Base-by-base conservation (phyloP, 2,113 vertebrate species). In the Cricetomys ansorgei region DNA sequence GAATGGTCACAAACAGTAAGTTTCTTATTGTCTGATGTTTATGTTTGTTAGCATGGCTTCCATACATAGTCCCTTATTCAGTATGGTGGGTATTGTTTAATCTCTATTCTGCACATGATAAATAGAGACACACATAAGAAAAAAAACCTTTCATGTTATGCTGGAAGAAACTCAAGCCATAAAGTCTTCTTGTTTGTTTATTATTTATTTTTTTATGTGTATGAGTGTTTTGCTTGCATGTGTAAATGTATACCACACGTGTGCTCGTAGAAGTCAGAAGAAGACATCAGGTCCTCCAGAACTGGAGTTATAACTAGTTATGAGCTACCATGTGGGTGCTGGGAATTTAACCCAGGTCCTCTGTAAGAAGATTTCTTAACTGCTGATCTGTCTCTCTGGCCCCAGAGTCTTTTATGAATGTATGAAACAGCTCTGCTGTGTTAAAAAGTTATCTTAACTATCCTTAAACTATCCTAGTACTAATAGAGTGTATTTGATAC, bases 21-120 rank as follows among this genome's bases (percentile, higher is more conserved):
- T 37, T 37, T 69, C 8, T 57, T 77, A 7, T 40, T 76, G 23
- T 81, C 64, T 88, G 15, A 37, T 21, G 34, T 48, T 59, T 88
- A 73, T 31, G 65, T 40, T 91, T 89, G 48, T 34, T 90, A 65
- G 37, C 23, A 19, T 95, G 45, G 48, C 76, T 93, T 93, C 93
- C 57, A 70, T 72, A 67, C 50, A 23, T 84, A 31, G 59, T 79
- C 27, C n/a, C 19, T 59, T 89, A 31, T 72, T 89, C 57, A 83
- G 7, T 88, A 76, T 79, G 17, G 16, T 48, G 70, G 75, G 15
- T 37, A 13, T 34, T 79, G 48, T 69, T 90, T 89, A 67, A 45
- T 70, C 43, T 67, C 9, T 29, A 21, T 57, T 91, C 27, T 80
- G 37, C 27, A 29, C 7, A 72, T 90, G 45, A 86, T 79, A 91